phyloP scores from a whole-genome alignment of 2,797 vertebrate species.

The Morelia viridis region DNA sequence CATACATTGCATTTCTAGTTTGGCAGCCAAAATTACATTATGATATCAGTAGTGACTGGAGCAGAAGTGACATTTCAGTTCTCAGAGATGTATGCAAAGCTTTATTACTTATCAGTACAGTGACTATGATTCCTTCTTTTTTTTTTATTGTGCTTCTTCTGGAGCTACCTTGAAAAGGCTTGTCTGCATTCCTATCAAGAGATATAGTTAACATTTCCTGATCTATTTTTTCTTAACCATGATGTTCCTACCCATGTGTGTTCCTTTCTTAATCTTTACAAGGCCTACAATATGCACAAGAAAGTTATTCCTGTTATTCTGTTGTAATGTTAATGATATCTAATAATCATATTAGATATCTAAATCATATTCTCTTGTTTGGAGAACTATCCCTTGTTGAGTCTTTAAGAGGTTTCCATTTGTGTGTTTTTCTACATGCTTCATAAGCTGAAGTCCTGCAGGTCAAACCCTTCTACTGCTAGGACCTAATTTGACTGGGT shows the following conservation, averaged over 20 bases:
- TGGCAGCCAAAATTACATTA: neutral
- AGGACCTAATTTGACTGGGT: neutral
- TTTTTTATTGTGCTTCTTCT: conserved; percentile 25
- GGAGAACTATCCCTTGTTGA: neutral
- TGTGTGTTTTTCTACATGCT: neutral
- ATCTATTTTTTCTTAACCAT: conserved; percentile 51
- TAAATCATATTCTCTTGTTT: conserved; percentile 15
- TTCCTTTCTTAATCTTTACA: conserved; percentile 19
- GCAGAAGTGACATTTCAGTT: conserved; percentile 28
- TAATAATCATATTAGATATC: neutral
- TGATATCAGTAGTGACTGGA: neutral
- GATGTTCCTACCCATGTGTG: conserved; percentile 22
- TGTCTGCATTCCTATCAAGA: neutral
- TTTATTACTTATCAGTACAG: conserved; percentile 2
- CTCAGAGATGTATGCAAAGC: conserved; percentile 34
- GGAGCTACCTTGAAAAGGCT: conserved; percentile 17
- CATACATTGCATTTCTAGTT: neutral
- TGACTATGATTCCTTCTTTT: conserved; percentile 33
- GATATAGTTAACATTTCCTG: conserved; percentile 46
- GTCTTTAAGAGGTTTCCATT: neutral
- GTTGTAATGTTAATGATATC: neutral
- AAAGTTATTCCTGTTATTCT: conserved; percentile 5
- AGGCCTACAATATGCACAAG: conserved; percentile 29
- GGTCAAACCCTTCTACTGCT: neutral
- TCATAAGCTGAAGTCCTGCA: neutral